Conservation (phyloP, 2,797 vertebrate species). For the Heliangelus exortis region DNA sequence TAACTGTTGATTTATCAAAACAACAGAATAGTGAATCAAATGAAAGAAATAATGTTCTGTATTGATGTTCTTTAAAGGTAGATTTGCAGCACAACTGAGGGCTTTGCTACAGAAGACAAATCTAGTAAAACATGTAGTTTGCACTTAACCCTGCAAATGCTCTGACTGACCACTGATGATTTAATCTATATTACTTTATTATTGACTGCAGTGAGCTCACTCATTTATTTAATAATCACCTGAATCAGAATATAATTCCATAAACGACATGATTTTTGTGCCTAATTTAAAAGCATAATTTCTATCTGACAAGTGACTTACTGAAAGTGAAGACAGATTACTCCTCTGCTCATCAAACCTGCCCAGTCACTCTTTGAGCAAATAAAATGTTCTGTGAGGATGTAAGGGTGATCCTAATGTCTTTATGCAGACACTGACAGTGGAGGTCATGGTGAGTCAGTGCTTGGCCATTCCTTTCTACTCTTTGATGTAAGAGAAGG, state of each 20-base stretch:
- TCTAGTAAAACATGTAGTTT: neutral
- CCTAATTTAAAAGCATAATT: neutral
- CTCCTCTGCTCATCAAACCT: neutral
- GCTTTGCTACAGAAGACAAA: neutral
- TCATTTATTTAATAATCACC: conserved; percentile 19
- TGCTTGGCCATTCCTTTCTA: neutral
- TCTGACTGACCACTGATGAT: neutral
- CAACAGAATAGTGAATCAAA: neutral
- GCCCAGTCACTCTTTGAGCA: neutral
- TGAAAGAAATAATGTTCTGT: neutral
- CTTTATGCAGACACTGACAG: neutral
- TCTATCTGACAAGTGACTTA: neutral
- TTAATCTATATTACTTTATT: neutral
- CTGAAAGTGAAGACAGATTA: neutral
- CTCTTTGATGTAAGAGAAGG: neutral
- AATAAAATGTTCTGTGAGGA: neutral
- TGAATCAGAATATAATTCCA: conserved; percentile 36
- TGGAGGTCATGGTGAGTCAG: neutral
- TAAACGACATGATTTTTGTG: neutral
- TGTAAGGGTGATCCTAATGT: neutral
- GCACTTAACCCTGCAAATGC: neutral
- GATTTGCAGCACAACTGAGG: neutral
- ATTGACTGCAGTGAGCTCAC: neutral
- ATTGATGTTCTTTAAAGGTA: neutral
- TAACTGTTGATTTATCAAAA: neutral